Evolutionary conservation across 2,113 vertebrate genomes (phyloP).

Genomic region (Oceanites oceanicus): DNA sequence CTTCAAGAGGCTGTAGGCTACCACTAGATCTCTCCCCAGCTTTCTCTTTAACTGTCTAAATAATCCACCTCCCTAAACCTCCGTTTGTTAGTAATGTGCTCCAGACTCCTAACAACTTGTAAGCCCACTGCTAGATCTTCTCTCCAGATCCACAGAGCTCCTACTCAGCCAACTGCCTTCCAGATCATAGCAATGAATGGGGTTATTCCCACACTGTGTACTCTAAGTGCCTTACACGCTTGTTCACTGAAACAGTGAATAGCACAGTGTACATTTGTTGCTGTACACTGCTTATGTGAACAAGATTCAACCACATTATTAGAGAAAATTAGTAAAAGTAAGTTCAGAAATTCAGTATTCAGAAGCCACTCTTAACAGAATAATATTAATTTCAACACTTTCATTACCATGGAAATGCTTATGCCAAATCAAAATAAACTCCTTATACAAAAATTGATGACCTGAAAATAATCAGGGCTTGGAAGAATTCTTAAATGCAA

Average conservation of each 20-base stretch:
- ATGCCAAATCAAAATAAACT: neutral
- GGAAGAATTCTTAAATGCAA: constrained; percentile 6
- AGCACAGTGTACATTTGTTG: neutral
- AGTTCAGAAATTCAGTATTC: neutral
- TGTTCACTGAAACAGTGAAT: neutral
- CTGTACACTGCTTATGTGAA: neutral
- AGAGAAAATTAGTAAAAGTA: neutral
- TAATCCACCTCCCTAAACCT: neutral
- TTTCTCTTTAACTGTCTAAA: neutral
- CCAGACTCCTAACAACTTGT: neutral
- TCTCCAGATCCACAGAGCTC: neutral
- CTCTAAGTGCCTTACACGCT: neutral
- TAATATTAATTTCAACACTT: neutral
- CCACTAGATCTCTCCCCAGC: neutral
- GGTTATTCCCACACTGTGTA: neutral
- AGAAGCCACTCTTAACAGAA: neutral
- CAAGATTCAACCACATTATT: neutral
- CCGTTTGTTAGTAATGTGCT: neutral
- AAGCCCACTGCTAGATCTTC: neutral
- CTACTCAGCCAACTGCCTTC: neutral
- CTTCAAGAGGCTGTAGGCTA: neutral
- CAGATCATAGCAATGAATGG: neutral
- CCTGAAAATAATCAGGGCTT: neutral
- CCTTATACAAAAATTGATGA: neutral
- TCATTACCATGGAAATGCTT: neutral